These are phyloP conservation scores for Lycopodina hypogea DNA, from an alignment of 37 sponge, comb jelly and placozoan species.

Conservation along the genomic window DNA sequence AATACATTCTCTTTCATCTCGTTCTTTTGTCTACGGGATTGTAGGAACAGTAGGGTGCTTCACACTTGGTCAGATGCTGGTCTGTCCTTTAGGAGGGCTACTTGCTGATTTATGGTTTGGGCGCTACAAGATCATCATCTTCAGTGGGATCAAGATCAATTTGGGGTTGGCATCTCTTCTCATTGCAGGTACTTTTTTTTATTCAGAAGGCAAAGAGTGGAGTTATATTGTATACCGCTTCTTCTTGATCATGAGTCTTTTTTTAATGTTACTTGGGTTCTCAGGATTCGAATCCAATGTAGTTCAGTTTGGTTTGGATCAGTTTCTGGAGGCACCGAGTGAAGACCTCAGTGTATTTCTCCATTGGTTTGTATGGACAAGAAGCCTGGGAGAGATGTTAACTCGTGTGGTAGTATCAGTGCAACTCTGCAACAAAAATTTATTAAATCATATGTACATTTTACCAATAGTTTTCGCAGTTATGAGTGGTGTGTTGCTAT, in stretches of 20 bases:
- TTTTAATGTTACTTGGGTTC: not conserved
- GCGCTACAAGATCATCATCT: not conserved
- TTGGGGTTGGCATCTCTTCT: not conserved
- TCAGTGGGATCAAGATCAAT: not conserved
- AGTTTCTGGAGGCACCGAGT: slow-evolving; percentile 19
- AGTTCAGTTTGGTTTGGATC: slow-evolving; percentile 20
- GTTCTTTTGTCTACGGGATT: not conserved
- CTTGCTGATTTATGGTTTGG: slow-evolving; percentile 5
- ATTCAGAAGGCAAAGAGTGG: too few species aligned
- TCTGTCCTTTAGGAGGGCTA: not conserved
- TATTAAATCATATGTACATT: not conserved
- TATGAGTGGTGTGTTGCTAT: not conserved
- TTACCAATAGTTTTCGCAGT: not conserved
- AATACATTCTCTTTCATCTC: not conserved
- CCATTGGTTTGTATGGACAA: slow-evolving; percentile 12
- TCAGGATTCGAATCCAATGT: slow-evolving; percentile 3
- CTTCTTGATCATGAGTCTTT: too few species aligned
- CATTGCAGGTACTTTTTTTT: not conserved
- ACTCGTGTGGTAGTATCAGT: not conserved
- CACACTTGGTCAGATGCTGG: not conserved
- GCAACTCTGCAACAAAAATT: not conserved
- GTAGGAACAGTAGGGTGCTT: not conserved
- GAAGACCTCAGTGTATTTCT: slow-evolving; percentile 2
- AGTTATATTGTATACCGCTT: too few species aligned
- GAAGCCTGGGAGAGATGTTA: not conserved